Base-by-base conservation (phyloP, 2,797 vertebrate species). In the Chelidonichthys spinosus region DNA sequence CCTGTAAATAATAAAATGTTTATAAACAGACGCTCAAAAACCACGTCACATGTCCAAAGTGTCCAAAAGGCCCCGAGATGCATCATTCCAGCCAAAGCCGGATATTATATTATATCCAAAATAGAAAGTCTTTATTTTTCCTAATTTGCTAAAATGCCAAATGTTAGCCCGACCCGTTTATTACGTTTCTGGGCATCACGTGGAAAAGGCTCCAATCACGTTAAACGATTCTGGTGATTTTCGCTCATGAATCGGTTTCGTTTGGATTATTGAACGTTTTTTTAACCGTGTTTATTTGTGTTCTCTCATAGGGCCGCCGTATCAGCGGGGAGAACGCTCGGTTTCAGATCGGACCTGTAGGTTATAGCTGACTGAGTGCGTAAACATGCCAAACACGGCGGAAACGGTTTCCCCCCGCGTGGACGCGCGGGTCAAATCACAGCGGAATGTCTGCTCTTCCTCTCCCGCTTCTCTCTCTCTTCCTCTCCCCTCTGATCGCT, bases 401-500 rank as follows among this genome's bases (percentile, higher is more conserved):
- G 69, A 80, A 74, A 46, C 54, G 8, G 50, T 37, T 78, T 58
- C 44, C 67, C 61, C 44, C 67, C 5, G 69, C 15, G 74, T 68
- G 74, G 36, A 74, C 58, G n/a, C 39, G 37, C 80, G 14, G 83
- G 83, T 88, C 86, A 87, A 49, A 76, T 85, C 86, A 63, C 78
- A 87, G 83, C 80, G 59, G 85, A 84, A 56, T 53, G 11, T 62
- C 55, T 50, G 36, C 73, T 74, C 68, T 58, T 72, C 72, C 47
- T 72, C 62, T 39, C 33, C 63, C 56, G 46, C 62, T 55, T 71
- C 79, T 66, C 56, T 6, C 43, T 25, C 10, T 63, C 72, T 66
- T 78, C 71, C 83, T 78, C 62, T 77, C 63, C 82, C 60, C 82
- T 89, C 85, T 89, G 89, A 89, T 91, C 79, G 54, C 72, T 68